Conservation (phyloP, 2,797 vertebrate genomes). For the Sebastiscus albofasciatus region DNA sequence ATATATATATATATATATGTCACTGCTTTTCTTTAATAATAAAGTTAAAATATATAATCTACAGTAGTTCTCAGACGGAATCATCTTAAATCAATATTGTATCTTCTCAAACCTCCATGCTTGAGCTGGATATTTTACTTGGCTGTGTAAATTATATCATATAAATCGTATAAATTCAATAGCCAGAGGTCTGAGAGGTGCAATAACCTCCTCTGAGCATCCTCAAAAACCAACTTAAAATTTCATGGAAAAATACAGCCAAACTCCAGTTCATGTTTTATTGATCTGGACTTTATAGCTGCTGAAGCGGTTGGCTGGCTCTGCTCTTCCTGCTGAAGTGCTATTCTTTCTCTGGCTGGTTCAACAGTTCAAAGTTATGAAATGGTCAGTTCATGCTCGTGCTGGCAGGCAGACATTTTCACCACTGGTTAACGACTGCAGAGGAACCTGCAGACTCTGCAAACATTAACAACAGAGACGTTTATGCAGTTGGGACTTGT, state of each 20-base stretch:
- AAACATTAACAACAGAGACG: conserved; percentile 30
- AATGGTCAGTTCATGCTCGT: not conserved
- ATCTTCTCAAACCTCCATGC: not conserved
- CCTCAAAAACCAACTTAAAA: not conserved
- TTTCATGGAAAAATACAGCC: conserved; percentile 12
- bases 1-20: too few species aligned
- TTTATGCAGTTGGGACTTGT: conserved; percentile 49
- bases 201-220: not conserved
- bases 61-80: not conserved
- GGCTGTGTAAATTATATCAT: not conserved
- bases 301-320: not conserved
- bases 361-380: conserved; percentile 36
- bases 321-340: not conserved
- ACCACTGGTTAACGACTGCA: conserved; percentile 18
- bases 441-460: conserved; percentile 47
- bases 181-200: not conserved
- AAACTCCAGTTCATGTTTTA: conserved; percentile 21
- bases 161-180: not conserved
- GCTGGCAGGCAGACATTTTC: conserved; percentile 8
- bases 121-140: not conserved
- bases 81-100: not conserved
- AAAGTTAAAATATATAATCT: not conserved
- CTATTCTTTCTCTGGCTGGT: conserved; percentile 7
- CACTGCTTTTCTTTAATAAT: not conserved
- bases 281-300: conserved; percentile 18